Evolutionary conservation across 2,888 invertebrate genomes (phyloP), one percentile per base, ranked within the genome.

Genomic region (Heliconius aoede): DNA sequence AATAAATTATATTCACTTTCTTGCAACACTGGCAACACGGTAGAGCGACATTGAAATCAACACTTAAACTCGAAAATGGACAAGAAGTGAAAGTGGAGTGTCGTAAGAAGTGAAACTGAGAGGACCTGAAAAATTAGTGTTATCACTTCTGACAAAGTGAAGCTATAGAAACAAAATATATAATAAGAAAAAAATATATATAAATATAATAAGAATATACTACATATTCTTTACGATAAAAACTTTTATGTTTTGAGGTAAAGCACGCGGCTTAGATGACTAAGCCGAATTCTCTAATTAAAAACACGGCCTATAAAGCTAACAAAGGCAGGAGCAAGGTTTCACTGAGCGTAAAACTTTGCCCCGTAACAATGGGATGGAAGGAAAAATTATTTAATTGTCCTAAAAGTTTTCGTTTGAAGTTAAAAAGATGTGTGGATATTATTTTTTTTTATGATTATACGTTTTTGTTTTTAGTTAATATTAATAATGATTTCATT

Each of bases 341-440:
- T 30, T 46, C 46, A 51, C 15, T n/a, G 46, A 28, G 28, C 40
- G 36, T 40, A 40, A 72, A 72, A 72, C 40, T 72, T 72, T 60
- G 40, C 9, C 46, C n/a, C 13, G 46, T 62, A 46, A 72, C 46
- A 72, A 46, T 72, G 28, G 36, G 46, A 15, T 40, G 36, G 24
- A 3, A 46, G 28, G n/a, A 72, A 72, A 62, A 72, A 72, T 72
- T 46, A 46, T 62, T 71, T 28, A 72, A 72, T 60, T 24, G 32
- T 72, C 26, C 36, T 72, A 36, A 60, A 72, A 72, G 60, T 60
- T 72, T 26, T 0, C 26, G 60, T 36, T 72, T 26, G 18, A 46
- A 62, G 36, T 36, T 13, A 24, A 62, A 61, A 21, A 46, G 28
- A n/a, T 4, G 40, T 51, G 46, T 72, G n/a, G 30, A 40, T 60